phyloP scores from a whole-genome alignment of 1,140 invertebrate species.

The Drosophila nigrodunni region DNA sequence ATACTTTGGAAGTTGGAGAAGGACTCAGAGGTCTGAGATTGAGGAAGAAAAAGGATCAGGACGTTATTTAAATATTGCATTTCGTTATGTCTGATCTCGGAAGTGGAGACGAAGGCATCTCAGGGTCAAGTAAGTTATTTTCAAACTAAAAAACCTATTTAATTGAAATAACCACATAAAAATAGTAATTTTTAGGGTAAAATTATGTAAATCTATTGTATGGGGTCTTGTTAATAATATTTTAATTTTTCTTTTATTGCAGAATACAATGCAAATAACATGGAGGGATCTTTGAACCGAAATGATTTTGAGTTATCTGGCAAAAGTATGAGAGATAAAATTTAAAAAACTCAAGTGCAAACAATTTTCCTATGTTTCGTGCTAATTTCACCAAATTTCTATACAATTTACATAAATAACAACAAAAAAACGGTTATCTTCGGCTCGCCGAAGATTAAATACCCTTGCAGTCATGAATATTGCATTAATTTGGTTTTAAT shows the following conservation, averaged over 20 bases:
- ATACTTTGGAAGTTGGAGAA: conserved; percentile 13
- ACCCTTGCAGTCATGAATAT: no score
- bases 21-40: background rate
- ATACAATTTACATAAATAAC: no score
- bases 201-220: no score
- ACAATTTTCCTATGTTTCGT: no score
- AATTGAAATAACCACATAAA: background rate
- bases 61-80: conserved; percentile 5
- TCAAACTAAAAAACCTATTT: background rate
- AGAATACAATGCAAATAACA: conserved; percentile 77
- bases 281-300: conserved; percentile 69
- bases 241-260: conserved; percentile 18
- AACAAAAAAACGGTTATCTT: no score
- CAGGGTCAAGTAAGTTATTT: conserved; percentile 88
- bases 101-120: conserved; percentile 89
- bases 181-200: no score
- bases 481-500: no score
- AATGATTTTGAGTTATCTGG: conserved; percentile 72
- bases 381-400: no score
- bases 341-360: background rate
- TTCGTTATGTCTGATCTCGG: conserved; percentile 89
- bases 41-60: background rate
- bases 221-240: background rate
- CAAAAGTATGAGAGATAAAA: conserved; percentile 54
- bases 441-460: no score